Evolutionary conservation across 2,113 vertebrate species (phyloP).

Genomic region (Hippolais icterina): DNA sequence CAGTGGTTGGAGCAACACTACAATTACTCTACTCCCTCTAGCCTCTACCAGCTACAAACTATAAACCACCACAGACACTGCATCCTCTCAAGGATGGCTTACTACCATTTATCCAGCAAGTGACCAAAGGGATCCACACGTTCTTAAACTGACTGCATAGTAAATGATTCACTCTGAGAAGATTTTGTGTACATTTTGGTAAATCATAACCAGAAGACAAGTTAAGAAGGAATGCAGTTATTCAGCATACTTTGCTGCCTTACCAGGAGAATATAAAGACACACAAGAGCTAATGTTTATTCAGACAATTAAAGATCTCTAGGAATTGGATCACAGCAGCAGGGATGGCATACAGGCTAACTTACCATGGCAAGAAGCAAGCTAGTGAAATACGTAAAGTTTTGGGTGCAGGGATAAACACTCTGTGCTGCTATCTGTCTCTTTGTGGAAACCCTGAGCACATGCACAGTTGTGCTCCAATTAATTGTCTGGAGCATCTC

Average conservation of each 20-base stretch:
- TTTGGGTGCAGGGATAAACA: neutral
- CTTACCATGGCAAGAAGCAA: neutral
- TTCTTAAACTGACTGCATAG: neutral
- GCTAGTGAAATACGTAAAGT: neutral
- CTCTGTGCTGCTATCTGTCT: neutral
- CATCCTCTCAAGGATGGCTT: neutral
- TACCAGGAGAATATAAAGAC: neutral
- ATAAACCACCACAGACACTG: neutral
- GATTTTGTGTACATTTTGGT: neutral
- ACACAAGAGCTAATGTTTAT: neutral
- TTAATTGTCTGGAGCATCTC: neutral
- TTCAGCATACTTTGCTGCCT: neutral
- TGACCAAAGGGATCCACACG: neutral
- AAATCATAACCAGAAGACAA: neutral
- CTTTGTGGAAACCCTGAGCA: neutral
- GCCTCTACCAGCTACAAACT: neutral
- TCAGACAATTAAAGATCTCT: neutral
- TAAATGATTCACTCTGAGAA: neutral
- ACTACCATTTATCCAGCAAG: neutral
- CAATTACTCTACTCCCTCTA: neutral
- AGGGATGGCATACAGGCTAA: neutral
- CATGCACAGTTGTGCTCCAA: fast-evolving
- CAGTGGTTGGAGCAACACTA: neutral
- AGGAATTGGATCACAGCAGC: neutral
- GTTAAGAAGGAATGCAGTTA: neutral